Evolutionary conservation across 2,797 vertebrate genomes (phyloP), one percentile per base, ranked within the genome.

Genomic region (Sylvia borin): DNA sequence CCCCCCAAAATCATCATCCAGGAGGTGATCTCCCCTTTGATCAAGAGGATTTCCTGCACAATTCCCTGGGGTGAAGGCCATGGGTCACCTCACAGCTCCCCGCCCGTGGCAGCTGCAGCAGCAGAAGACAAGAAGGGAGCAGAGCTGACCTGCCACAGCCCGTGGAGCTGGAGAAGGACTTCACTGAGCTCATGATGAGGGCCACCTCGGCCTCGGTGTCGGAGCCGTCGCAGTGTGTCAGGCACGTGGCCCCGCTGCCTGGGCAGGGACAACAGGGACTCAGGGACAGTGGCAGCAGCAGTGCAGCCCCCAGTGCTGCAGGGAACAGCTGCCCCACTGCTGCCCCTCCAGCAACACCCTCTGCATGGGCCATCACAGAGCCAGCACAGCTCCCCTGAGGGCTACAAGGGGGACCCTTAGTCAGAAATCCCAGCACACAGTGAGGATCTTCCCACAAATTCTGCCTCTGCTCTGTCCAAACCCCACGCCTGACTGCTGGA

Each of bases 221-320:
- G 1, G 98, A 98, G 34, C 99, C 99, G 5, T 99, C 99, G 13
- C 98, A 99, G 65, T 99, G 99, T 16, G 99, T 99, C 90, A 99
- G 94, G 93, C 99, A 99, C 58, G 98, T 99, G 5, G 98, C 99
- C 95, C 99, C 99, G 18, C 98, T 99, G 95, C 99, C 99, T 99
- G 95, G 38, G 51, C 84, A 61, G n/a, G 57, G 87, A 75, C 22
- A 71, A 22, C 60, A 36, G 71, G 51, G 8, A 27, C 42, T 5
- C 11, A 13, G 45, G 13, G 75, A 38, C 1, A 0, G 47, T 13
- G 47, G 47, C 22, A 24, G 11, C 45, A 48, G 22, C 51, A 32
- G 11, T 4, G 53, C 53, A 32, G 31, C 5, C 53, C 31, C 53
- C 53, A 21, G 53, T 2, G 53, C 53, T 32, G 19, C 53, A 32